A percentile compares a stretch with the other conserved stretches of the same genome.
Conservation (phyloP, 2,113 vertebrate genomes). For the Perca fluviatilis region DNA sequence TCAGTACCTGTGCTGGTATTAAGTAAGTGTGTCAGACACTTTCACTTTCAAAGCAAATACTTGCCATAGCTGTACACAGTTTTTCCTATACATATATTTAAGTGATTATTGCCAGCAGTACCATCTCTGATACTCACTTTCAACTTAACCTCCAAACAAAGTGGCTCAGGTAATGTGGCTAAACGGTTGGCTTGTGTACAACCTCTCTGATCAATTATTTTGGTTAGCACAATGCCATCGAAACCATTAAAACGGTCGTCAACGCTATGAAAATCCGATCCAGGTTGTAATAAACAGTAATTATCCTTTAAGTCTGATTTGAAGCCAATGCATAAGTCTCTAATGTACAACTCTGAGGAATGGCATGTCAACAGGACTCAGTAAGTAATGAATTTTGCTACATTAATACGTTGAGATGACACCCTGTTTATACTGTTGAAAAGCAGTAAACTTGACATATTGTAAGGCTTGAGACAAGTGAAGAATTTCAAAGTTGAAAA, state of each 20-base stretch:
- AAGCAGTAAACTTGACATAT: slow-evolving; percentile 32
- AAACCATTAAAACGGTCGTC: background rate
- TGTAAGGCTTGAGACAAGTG: slow-evolving; percentile 31
- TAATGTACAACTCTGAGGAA: background rate
- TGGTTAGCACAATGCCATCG: background rate
- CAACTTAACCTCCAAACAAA: background rate
- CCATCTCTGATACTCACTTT: background rate
- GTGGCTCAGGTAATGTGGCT: background rate
- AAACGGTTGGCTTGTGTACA: background rate
- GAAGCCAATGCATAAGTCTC: background rate
- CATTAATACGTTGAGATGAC: slow-evolving; percentile 25
- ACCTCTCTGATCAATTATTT: background rate
- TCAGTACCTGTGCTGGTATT: slow-evolving; percentile 84
- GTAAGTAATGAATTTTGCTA: slow-evolving; percentile 4
- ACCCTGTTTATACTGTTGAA: slow-evolving; percentile 10
- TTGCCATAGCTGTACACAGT: background rate
- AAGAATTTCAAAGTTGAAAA: slow-evolving; percentile 50
- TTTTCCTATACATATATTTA: background rate
- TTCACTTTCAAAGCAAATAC: background rate
- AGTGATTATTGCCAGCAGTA: background rate
- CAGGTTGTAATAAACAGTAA: background rate
- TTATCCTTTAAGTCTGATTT: background rate
- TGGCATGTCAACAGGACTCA: background rate
- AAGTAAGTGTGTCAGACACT: slow-evolving; percentile 74
- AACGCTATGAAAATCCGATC: background rate